Percentiles rank a stretch among this genome's conserved stretches.
Conservation (phyloP, 1,140 invertebrate species). For the Lineus longissimus region DNA sequence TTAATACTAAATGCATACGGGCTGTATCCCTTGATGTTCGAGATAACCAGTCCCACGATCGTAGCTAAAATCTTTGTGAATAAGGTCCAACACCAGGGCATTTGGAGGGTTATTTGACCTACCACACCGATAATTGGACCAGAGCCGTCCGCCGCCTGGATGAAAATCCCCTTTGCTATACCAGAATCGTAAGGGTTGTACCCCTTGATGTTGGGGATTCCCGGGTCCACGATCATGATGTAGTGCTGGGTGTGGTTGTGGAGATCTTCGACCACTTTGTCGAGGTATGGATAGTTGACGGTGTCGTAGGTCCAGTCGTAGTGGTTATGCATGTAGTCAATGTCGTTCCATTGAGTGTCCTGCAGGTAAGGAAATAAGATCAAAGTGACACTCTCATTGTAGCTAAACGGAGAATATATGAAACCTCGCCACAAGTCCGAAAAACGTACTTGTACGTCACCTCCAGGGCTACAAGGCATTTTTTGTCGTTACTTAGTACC, state of each 20-base stretch:
- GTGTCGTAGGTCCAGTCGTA: slow-evolving; percentile 45
- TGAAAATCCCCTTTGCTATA: slow-evolving; percentile 67
- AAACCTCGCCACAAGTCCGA: no score
- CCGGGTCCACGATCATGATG: slow-evolving; percentile 39
- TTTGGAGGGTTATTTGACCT: slow-evolving; percentile 5
- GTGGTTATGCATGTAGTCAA: slow-evolving; percentile 44
- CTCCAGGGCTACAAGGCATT: background rate
- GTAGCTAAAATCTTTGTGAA: no score
- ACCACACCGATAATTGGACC: slow-evolving; percentile 41
- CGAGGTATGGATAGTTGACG: slow-evolving; percentile 32
- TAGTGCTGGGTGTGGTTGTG: slow-evolving; percentile 42
- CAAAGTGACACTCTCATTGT: background rate
- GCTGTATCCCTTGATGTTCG: no score
- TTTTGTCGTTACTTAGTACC: slow-evolving; percentile 10
- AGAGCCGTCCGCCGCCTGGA: slow-evolving; percentile 50
- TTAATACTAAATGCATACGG: no score
- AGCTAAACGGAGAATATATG: no score
- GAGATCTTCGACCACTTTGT: slow-evolving; percentile 39
- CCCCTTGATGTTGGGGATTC: slow-evolving; percentile 15
- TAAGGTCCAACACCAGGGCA: no score
- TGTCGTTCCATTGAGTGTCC: slow-evolving; percentile 53
- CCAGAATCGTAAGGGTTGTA: slow-evolving; percentile 76
- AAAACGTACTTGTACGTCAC: background rate
- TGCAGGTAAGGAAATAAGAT: slow-evolving; percentile 18
- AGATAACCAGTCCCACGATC: no score